A percentile compares a stretch with the other conserved stretches of the same genome.
Conservation (phyloP, 92 coral and sea anemone genomes). For the Montipora capitata region DNA sequence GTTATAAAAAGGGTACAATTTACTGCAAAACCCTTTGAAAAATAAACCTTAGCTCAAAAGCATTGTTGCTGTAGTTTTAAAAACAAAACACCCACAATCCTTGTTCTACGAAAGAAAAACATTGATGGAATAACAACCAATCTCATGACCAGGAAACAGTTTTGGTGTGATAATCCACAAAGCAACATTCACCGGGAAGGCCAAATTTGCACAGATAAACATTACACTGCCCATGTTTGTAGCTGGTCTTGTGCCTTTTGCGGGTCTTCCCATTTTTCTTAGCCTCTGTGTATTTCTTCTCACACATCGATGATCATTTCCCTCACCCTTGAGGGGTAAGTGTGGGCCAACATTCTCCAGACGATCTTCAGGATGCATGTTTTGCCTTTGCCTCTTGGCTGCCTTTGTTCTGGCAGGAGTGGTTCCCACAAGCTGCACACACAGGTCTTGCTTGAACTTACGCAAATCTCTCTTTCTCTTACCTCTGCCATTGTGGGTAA, state of each 20-base stretch:
- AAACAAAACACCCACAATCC: constrained; percentile 32
- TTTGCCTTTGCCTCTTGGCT: constrained; percentile 47
- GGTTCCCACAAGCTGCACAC: constrained; percentile 59
- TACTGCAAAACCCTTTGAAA: constrained; percentile 24
- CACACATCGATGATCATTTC: neutral
- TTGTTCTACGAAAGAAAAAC: constrained; percentile 1
- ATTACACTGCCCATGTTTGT: constrained; percentile 57
- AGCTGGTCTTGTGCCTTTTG: constrained; percentile 46
- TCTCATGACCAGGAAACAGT: neutral
- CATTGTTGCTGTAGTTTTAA: constrained; percentile 16
- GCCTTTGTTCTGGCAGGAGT: constrained; percentile 40
- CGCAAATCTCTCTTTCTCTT: constrained; percentile 44
- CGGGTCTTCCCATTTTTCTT: neutral
- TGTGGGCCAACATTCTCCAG: constrained; percentile 56
- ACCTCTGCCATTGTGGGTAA: constrained; percentile 43
- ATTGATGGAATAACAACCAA: neutral
- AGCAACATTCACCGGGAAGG: constrained; percentile 52
- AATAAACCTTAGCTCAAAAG: neutral
- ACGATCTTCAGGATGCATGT: constrained; percentile 26
- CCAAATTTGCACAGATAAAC: constrained; percentile 69
- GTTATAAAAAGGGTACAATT: constrained; percentile 19
- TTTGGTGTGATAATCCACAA: constrained; percentile 52
- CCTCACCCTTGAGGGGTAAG: constrained; percentile 65
- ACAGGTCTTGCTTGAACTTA: constrained; percentile 57
- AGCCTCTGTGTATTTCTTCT: too few species aligned